These are phyloP conservation scores for Teleopsis dalmanni DNA, from an alignment of 1,140 invertebrate genomes.

Conservation along the genomic window DNA sequence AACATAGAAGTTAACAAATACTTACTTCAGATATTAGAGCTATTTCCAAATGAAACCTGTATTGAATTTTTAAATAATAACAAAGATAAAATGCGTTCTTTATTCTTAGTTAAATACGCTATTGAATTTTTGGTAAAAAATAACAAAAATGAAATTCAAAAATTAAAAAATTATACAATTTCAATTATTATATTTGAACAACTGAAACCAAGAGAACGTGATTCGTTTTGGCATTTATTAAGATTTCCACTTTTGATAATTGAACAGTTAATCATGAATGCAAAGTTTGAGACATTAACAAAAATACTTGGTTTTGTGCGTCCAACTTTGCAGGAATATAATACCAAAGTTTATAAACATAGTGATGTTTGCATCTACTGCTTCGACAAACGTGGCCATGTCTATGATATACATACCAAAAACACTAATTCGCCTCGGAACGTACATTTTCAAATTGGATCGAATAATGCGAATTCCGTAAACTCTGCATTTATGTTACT, in stretches of 20 bases:
- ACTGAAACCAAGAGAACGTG: slow-evolving; percentile 49
- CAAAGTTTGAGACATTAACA: slow-evolving; percentile 57
- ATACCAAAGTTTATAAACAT: slow-evolving; percentile 24
- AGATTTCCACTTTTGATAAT: slow-evolving; percentile 61
- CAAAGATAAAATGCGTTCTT: slow-evolving; percentile 54
- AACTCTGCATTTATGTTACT: slow-evolving; percentile 34
- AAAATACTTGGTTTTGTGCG: slow-evolving; percentile 47
- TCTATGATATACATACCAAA: slow-evolving; percentile 21
- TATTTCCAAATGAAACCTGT: slow-evolving; percentile 47
- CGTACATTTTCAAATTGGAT: slow-evolving; percentile 29
- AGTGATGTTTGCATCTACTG: slow-evolving; percentile 31
- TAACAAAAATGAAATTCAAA: slow-evolving; percentile 40
- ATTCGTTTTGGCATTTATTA: slow-evolving; percentile 55
- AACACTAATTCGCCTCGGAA: slow-evolving; percentile 12
- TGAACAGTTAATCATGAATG: slow-evolving; percentile 69
- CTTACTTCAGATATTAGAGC: slow-evolving; percentile 29
- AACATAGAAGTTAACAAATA: slow-evolving; percentile 42
- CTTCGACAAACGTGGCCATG: slow-evolving; percentile 30
- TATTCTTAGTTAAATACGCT: slow-evolving; percentile 55
- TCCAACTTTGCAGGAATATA: slow-evolving; percentile 13
- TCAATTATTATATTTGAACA: slow-evolving; percentile 29
- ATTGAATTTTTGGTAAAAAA: slow-evolving; percentile 53
- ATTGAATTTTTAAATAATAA: slow-evolving; percentile 55
- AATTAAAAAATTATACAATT: slow-evolving; percentile 53
- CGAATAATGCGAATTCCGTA: slow-evolving; percentile 5